Evolutionary conservation across 1,140 invertebrate genomes (phyloP).

Genomic region (Mercenaria mercenaria): DNA sequence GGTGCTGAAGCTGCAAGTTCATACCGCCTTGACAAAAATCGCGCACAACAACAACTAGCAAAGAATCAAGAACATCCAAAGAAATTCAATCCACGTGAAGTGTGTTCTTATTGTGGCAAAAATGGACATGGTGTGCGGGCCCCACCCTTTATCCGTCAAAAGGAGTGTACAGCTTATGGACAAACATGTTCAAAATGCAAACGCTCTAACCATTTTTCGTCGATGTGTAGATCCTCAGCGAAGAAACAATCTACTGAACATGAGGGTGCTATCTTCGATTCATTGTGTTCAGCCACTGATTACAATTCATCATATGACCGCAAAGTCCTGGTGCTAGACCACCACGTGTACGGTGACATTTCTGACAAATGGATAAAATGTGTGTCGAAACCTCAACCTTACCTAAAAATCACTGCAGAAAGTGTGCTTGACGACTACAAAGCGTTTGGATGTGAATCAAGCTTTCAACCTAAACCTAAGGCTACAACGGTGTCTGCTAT

Average conservation of each 20-base stretch:
- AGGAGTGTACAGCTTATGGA: not conserved
- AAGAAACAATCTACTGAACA: slow-evolving; percentile 29
- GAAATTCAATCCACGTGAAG: not conserved
- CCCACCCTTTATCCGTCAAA: too few species aligned
- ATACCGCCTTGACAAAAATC: too few species aligned
- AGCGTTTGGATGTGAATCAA: slow-evolving; percentile 39
- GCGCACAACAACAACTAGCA: too few species aligned
- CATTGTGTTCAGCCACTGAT: slow-evolving; percentile 36
- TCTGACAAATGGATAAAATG: slow-evolving; percentile 57
- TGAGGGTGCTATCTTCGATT: slow-evolving; percentile 44
- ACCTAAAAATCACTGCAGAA: slow-evolving; percentile 40
- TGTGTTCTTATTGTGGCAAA: slow-evolving; percentile 54
- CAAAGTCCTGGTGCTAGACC: too few species aligned
- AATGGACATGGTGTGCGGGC: not conserved
- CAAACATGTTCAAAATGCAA: slow-evolving; percentile 27
- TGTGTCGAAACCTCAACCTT: slow-evolving; percentile 60
- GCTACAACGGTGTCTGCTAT: not conserved
- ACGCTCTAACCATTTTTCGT: slow-evolving; percentile 30
- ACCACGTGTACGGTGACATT: slow-evolving; percentile 68
- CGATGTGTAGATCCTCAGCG: slow-evolving; percentile 24
- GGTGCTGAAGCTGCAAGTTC: too few species aligned
- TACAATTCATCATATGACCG: too few species aligned
- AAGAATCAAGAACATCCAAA: not conserved
- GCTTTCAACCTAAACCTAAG: not conserved
- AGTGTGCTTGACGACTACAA: slow-evolving; percentile 57